These are phyloP conservation scores for Centropus bengalensis DNA, from an alignment of 2,113 vertebrate species.

Conservation along the genomic window DNA sequence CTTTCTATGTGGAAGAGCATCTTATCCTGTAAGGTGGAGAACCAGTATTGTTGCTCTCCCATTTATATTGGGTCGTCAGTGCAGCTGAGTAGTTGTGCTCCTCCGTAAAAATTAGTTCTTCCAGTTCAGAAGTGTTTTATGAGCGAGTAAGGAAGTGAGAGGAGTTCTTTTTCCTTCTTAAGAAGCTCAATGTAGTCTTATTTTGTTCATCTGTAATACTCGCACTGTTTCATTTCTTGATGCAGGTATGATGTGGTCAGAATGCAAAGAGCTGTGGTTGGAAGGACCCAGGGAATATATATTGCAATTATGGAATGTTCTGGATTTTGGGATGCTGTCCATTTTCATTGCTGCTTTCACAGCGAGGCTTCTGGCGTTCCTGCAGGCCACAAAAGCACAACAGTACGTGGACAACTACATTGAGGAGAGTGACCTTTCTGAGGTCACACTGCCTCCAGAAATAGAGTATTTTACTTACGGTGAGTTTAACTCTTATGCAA, in stretches of 20 bases:
- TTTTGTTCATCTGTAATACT: neutral
- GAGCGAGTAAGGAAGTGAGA: neutral
- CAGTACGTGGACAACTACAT: constrained; percentile 88
- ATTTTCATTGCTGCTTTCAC: constrained; percentile 91
- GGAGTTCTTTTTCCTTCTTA: neutral
- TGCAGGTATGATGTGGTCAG: constrained; percentile 93
- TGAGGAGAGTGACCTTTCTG: constrained; percentile 79
- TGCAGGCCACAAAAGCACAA: constrained; percentile 88
- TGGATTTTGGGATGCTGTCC: constrained; percentile 91
- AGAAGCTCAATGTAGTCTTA: neutral
- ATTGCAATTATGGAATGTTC: constrained; percentile 88
- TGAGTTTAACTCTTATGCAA: constrained; percentile 59
- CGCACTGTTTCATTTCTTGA: neutral
- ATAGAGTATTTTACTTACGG: constrained; percentile 89
- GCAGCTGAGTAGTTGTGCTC: neutral
- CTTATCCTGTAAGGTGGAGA: neutral
- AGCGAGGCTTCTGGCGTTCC: constrained; percentile 85
- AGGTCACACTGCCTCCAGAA: constrained; percentile 86
- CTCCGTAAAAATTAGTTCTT: neutral
- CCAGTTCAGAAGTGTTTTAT: neutral
- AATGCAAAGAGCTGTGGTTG: constrained; percentile 90
- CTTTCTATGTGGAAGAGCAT: neutral
- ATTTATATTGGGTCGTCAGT: neutral
- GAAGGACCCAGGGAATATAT: constrained; percentile 90
- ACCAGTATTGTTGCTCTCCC: neutral